Base-by-base conservation (phyloP, 2,888 invertebrate species). In the Hydraecia micacea region DNA sequence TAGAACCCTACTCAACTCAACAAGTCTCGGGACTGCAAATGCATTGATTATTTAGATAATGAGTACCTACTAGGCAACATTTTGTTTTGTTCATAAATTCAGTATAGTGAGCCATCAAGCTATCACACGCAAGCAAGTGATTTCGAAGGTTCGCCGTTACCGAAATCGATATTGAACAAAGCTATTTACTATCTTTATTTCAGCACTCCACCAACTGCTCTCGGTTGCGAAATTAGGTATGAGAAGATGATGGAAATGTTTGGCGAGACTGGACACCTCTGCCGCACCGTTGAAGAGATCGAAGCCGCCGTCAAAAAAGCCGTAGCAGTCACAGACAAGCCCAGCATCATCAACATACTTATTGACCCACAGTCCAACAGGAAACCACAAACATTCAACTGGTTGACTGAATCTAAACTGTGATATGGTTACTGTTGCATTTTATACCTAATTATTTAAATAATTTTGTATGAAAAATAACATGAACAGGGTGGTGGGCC, bases 391-490 rank as follows among this genome's bases (percentile, higher is more conserved):
- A 97, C 98, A 32, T 99, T 99, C 94, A 98, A 97, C 92, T 99
- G 99, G 99, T 97, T 99, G 9, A 99, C 99, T 0, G 98, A 99
- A 95, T 99, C 99, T 11, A 99, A 99, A 95, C 96, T 99, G 89
- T 99, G 97, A 97, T 91, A 76, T 69, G 60, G 9, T 75, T 74
- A 65, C n/a, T 60, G 13, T 77, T 63, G 39, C 13, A 21, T 18
- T 77, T 36, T 5, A 9, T 42, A 70, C 15, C 8, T n/a, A 75
- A n/a, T 25, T 21, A 62, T 74, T 75, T 55, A 42, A 63, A 55
- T 15, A 46, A 25, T 69, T 77, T 70, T 77, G 46, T 49, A 77
- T 15, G 11, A 75, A 79, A 46, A 83, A 65, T 62, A 18, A 71
- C 28, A 74, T 66, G 42, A 32, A 60, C 69, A 65, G 18, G 85